Percentiles rank a stretch among this genome's conserved stretches.
Evolutionary conservation across 2,797 vertebrate genomes (phyloP).

Genomic region (Linurgus olivaceus): DNA sequence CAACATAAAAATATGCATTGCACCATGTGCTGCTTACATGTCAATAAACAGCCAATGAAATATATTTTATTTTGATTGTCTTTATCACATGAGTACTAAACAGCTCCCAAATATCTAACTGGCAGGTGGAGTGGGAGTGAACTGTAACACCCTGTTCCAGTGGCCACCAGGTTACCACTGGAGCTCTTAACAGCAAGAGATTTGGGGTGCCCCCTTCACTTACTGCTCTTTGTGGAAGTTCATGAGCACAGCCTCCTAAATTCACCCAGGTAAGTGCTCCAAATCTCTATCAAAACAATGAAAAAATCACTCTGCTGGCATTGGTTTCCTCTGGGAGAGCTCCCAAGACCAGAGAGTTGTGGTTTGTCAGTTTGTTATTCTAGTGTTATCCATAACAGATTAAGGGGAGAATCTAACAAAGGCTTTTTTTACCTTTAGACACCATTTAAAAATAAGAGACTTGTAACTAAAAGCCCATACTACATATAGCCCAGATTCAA

Average conservation of each 20-base stretch:
- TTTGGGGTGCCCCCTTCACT: not conserved
- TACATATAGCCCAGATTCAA: not conserved
- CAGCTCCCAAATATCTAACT: not conserved
- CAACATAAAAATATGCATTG: not conserved
- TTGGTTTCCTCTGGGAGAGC: not conserved
- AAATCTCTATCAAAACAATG: not conserved
- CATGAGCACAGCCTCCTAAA: not conserved
- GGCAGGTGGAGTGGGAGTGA: not conserved
- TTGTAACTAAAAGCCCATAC: not conserved
- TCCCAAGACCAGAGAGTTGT: not conserved
- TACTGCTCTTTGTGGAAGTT: not conserved
- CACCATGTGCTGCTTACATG: not conserved
- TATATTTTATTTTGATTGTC: not conserved
- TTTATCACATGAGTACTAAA: not conserved
- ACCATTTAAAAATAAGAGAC: not conserved
- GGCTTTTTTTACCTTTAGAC: not conserved
- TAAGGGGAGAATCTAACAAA: not conserved
- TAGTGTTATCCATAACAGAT: rapidly evolving
- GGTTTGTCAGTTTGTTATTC: not conserved
- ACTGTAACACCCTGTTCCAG: not conserved
- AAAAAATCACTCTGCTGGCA: not conserved
- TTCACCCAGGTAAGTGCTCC: not conserved
- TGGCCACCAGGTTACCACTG: not conserved
- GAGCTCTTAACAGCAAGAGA: not conserved
- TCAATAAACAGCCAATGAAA: not conserved